These are phyloP conservation scores for Phaetusa simplex DNA, from an alignment of 2,113 vertebrate species.

Conservation along the genomic window DNA sequence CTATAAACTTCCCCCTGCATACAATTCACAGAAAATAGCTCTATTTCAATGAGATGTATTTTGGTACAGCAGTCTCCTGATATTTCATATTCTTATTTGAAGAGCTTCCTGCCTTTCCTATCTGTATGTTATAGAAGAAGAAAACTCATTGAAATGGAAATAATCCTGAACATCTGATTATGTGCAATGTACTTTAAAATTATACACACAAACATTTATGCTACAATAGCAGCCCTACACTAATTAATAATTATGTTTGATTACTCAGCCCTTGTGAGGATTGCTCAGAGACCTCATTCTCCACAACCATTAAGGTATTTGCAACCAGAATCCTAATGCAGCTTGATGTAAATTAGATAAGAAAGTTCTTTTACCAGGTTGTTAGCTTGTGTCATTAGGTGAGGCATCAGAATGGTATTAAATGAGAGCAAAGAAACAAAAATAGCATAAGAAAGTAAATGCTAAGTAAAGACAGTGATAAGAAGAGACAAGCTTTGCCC, in stretches of 20 bases:
- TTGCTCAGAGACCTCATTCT: neutral
- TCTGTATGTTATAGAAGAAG: neutral
- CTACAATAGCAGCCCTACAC: neutral
- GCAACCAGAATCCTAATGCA: neutral
- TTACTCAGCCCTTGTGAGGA: neutral
- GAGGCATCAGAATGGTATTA: neutral
- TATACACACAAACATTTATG: neutral
- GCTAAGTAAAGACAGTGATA: neutral
- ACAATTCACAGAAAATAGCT: neutral
- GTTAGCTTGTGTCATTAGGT: neutral
- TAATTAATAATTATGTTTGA: neutral
- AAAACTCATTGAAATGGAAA: neutral
- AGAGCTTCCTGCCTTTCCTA: neutral
- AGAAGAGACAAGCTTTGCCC: neutral
- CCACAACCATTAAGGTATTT: neutral
- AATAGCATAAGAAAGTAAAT: neutral
- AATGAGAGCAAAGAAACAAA: conserved; percentile 5
- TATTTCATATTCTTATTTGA: neutral
- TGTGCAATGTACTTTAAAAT: neutral
- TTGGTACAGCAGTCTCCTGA: neutral
- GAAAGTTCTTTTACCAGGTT: neutral
- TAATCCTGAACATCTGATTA: neutral
- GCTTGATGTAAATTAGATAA: neutral
- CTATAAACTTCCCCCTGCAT: neutral
- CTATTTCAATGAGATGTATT: neutral